Conservation (phyloP, 2,888 invertebrate genomes). For the Tetheella fluctuosa region DNA sequence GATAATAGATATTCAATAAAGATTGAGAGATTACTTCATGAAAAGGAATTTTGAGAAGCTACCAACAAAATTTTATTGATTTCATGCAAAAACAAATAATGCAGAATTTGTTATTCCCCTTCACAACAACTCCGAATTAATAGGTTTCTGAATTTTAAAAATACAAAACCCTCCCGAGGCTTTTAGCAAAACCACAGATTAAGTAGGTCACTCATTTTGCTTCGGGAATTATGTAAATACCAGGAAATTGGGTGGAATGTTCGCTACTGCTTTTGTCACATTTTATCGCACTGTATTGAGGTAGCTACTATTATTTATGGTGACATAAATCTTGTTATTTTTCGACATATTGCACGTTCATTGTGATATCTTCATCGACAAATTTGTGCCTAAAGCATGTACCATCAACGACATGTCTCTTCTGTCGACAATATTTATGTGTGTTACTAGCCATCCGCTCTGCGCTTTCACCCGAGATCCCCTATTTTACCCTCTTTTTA, state of each 20-base stretch:
- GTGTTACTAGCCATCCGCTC: too few relatives aligned
- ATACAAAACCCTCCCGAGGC: neutral
- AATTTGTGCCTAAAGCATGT: too few relatives aligned
- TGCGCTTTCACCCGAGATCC: too few relatives aligned
- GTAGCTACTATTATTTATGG: too few relatives aligned
- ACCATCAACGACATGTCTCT: too few relatives aligned
- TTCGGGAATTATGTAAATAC: slow-evolving; percentile 7
- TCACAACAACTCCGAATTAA: neutral
- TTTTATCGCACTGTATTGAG: neutral
- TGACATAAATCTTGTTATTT: too few relatives aligned
- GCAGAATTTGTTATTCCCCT: neutral
- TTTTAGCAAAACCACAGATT: slow-evolving; percentile 10
- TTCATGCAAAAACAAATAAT: neutral
- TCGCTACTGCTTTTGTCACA: neutral
- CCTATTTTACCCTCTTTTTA: too few relatives aligned
- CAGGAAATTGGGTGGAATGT: neutral
- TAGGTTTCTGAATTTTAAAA: neutral
- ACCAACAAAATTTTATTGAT: neutral
- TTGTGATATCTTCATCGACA: neutral
- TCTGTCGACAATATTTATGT: too few relatives aligned
- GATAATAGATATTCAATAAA: too few relatives aligned
- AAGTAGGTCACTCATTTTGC: slow-evolving; percentile 8
- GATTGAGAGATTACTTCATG: too few relatives aligned
- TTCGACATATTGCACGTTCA: too few relatives aligned
- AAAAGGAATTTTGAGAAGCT: neutral